Conservation (phyloP, 2,113 vertebrate species). For the Leiothrix lutea region DNA sequence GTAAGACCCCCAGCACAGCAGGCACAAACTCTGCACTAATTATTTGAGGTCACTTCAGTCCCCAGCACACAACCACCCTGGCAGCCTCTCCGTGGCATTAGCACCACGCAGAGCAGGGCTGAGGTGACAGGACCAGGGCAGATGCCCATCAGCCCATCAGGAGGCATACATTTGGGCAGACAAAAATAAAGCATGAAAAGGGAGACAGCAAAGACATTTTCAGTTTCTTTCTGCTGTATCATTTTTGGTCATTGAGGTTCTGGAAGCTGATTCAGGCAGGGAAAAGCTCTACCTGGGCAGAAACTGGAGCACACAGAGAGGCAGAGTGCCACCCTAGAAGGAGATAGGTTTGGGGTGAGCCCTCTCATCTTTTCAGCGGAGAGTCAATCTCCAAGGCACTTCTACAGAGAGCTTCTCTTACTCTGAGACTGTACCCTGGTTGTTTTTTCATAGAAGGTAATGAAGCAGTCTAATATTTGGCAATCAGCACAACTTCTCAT, state of each 20-base stretch:
- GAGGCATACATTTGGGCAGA: not conserved
- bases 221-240: not conserved
- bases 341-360: not conserved
- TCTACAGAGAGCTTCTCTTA: not conserved
- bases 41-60: not conserved
- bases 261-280: not conserved
- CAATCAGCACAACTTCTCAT: not conserved
- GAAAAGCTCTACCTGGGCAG: not conserved
- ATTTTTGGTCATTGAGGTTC: not conserved
- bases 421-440: not conserved
- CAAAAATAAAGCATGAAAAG: not conserved
- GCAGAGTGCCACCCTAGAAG: not conserved
- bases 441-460: not conserved
- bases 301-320: not conserved
- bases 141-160: not conserved
- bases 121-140: not conserved
- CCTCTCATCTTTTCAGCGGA: not conserved
- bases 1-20: conserved; percentile 4
- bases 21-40: not conserved
- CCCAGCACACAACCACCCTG: not conserved
- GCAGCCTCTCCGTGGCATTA: not conserved
- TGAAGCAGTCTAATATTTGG: not conserved
- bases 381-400: not conserved
- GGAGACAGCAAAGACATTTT: not conserved
- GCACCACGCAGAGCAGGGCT: not conserved